Evolutionary conservation across 2,113 vertebrate species (phyloP).

Genomic region (Gnathochromis pfefferi): DNA sequence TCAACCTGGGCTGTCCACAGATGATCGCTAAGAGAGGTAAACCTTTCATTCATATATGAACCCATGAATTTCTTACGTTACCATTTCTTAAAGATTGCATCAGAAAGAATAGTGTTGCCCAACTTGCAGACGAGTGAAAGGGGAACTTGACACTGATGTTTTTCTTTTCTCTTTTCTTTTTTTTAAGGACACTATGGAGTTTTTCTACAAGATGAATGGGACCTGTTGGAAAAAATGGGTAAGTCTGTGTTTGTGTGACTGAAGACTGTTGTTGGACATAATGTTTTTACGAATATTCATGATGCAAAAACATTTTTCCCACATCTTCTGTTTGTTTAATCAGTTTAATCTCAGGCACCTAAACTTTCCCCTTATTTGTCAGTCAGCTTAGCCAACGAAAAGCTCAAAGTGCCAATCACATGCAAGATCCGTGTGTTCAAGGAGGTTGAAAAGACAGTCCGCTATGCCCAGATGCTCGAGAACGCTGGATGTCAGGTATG

Average conservation of each 20-base stretch:
- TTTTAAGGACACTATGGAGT: slow-evolving; percentile 87
- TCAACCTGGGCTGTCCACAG: slow-evolving; percentile 94
- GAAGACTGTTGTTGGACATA: not conserved
- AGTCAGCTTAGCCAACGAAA: slow-evolving; percentile 89
- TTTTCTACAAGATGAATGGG: slow-evolving; percentile 96
- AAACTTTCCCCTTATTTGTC: not conserved
- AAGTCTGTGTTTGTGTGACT: slow-evolving; percentile 34
- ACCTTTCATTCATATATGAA: not conserved
- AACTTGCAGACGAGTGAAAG: not conserved
- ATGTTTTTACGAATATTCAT: not conserved
- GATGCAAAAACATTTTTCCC: not conserved
- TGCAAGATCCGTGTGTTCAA: slow-evolving; percentile 97
- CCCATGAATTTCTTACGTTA: not conserved
- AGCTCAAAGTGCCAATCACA: slow-evolving; percentile 90
- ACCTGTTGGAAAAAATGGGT: slow-evolving; percentile 91
- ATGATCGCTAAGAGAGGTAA: slow-evolving; percentile 96
- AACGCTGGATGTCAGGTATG: slow-evolving; percentile 92
- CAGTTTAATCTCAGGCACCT: not conserved
- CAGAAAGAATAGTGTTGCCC: not conserved
- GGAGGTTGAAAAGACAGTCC: slow-evolving; percentile 87
- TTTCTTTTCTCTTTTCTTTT: not conserved
- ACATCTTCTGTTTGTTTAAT: not conserved
- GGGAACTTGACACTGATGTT: not conserved
- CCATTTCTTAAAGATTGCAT: not conserved
- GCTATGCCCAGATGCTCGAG: slow-evolving; percentile 94